These are phyloP conservation scores for Pristionchus japonicus DNA, from an alignment of 2,888 invertebrate genomes.

Conservation along the genomic window DNA sequence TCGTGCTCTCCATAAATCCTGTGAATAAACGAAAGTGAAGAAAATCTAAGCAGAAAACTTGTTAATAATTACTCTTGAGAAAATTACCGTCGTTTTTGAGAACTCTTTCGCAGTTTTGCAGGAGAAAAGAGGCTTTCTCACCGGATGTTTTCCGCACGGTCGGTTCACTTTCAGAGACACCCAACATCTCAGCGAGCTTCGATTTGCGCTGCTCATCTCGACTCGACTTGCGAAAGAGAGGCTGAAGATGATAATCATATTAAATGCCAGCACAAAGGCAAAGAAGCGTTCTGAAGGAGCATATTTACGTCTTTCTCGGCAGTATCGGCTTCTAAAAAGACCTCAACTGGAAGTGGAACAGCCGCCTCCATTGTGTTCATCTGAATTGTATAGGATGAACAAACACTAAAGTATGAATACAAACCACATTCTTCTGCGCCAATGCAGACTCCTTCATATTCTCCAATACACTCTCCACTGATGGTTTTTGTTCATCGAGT, in stretches of 20 bases:
- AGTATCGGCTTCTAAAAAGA: background rate
- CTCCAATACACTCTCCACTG: background rate
- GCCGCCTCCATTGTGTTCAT: background rate
- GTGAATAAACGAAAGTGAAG: too few relatives aligned
- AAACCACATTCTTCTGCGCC: background rate
- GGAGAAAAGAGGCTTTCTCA: background rate
- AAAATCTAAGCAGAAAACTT: too few relatives aligned
- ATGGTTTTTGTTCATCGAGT: background rate
- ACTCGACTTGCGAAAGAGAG: conserved; percentile 7
- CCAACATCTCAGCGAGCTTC: conserved; percentile 40
- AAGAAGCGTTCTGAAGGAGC: too few relatives aligned
- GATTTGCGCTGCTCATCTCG: conserved; percentile 8
- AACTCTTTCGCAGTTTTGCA: background rate
- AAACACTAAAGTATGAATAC: background rate
- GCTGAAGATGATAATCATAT: too few relatives aligned
- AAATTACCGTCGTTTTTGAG: background rate
- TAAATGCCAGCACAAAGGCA: too few relatives aligned
- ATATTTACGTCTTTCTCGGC: background rate
- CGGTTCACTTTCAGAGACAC: conserved; percentile 5
- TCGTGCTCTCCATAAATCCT: conserved; percentile 44
- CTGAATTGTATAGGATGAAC: background rate
- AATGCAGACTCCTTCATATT: background rate
- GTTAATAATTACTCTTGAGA: background rate
- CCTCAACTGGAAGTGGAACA: conserved; percentile 15
- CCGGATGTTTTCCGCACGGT: conserved; percentile 38